Conservation (phyloP, 2,797 vertebrate genomes). For the Propithecus deckenii region DNA sequence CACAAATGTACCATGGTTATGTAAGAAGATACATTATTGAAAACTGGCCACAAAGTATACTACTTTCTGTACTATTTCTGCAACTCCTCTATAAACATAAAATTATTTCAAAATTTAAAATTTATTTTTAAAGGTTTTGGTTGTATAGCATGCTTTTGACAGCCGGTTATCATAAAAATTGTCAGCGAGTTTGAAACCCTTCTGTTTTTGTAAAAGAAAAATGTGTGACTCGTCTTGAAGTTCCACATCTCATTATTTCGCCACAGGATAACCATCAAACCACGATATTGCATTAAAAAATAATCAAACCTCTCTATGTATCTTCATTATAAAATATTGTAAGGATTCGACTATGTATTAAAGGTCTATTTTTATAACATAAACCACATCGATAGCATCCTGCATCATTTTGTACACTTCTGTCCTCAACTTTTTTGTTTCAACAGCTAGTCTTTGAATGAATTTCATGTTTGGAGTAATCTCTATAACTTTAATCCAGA, state of each 20-base stretch:
- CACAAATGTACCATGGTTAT: background rate
- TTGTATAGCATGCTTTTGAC: background rate
- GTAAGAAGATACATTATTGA: background rate
- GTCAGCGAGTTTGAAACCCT: background rate
- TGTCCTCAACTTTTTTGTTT: background rate
- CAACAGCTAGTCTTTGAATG: background rate
- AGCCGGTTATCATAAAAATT: background rate
- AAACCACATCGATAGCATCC: background rate
- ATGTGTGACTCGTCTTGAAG: background rate
- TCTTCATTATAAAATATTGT: background rate
- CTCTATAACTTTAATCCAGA: background rate
- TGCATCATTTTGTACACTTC: background rate
- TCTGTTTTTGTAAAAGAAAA: slow-evolving; percentile 30
- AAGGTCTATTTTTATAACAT: slow-evolving; percentile 34
- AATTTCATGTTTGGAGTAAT: background rate
- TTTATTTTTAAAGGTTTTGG: background rate
- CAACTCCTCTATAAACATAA: background rate
- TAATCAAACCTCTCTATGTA: background rate
- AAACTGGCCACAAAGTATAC: background rate
- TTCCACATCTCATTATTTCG: background rate
- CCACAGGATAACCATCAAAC: background rate
- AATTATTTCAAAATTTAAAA: slow-evolving; percentile 3
- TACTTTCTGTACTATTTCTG: background rate
- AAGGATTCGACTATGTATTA: background rate
- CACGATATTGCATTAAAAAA: background rate